Evolutionary conservation across 2,888 invertebrate species (phyloP).

Genomic region (Dichetophora obliterata): DNA sequence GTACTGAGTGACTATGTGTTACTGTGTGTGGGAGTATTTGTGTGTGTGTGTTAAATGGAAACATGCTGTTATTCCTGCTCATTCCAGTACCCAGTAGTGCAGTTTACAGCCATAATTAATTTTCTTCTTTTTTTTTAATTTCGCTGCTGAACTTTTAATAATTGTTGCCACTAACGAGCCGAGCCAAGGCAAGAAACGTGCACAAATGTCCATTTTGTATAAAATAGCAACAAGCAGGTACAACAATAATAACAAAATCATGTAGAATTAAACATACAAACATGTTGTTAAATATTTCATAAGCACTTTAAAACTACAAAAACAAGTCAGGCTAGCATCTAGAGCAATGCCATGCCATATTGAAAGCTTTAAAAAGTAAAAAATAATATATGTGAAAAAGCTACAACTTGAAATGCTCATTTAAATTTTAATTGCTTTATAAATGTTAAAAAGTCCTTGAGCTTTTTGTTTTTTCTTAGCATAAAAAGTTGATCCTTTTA

Average conservation of each 20-base stretch:
- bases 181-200: neutral
- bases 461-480: conserved; percentile 46
- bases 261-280: neutral
- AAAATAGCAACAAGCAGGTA: neutral
- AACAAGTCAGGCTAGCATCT: neutral
- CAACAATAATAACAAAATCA: neutral
- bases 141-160: too few species aligned
- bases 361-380: too few species aligned
- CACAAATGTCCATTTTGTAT: neutral
- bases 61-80: neutral
- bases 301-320: neutral
- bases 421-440: conserved; percentile 68
- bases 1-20: neutral
- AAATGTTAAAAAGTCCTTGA: conserved; percentile 66
- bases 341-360: too few species aligned
- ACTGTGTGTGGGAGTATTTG: neutral
- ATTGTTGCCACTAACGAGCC: too few species aligned
- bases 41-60: neutral
- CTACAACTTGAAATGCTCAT: conserved; percentile 57
- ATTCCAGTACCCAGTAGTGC: neutral
- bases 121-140: too few species aligned
- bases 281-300: conserved; percentile 6
- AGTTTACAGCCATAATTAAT: too few species aligned
- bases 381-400: conserved; percentile 4
- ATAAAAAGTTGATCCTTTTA: neutral